A percentile compares a stretch with the other conserved stretches of the same genome.
These are phyloP conservation scores for Solenopsis invicta DNA, from an alignment of 1,140 invertebrate species.

Conservation along the genomic window DNA sequence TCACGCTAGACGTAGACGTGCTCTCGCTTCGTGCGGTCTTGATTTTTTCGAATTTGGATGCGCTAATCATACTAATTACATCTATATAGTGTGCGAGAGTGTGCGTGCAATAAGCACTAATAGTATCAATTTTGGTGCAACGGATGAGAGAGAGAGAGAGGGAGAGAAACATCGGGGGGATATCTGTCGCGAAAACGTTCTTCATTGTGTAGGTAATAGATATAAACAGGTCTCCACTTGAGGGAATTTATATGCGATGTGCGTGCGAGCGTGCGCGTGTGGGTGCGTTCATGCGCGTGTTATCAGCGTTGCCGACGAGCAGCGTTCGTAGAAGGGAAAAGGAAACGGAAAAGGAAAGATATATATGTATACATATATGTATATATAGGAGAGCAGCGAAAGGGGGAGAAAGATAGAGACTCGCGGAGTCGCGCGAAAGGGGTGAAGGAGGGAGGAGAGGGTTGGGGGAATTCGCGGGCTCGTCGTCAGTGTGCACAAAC, in stretches of 20 bases:
- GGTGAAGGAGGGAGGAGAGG: neutral
- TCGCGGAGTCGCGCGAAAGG: neutral
- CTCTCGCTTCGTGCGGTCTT: neutral
- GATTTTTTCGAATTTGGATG: neutral
- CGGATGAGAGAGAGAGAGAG: neutral
- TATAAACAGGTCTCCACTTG: constrained; percentile 37
- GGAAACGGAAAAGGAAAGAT: neutral
- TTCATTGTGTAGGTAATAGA: constrained; percentile 1
- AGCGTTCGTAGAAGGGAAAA: neutral
- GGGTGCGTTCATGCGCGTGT: neutral
- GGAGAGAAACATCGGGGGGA: neutral
- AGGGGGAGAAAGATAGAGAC: constrained; percentile 37
- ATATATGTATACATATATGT: too few species aligned
- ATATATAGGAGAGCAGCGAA: constrained; percentile 30
- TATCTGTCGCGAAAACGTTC: neutral
- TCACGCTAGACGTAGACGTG: neutral
- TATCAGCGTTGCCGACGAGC: neutral
- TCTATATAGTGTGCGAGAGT: neutral
- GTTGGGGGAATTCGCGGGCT: constrained; percentile 59
- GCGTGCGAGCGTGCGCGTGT: neutral
- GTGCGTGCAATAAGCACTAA: neutral
- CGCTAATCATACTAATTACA: constrained; percentile 6
- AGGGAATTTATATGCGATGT: neutral
- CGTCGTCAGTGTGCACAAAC: constrained; percentile 64
- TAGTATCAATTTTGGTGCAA: constrained; percentile 27